Percentiles rank a stretch among this genome's conserved stretches.
Conservation (phyloP, 2,113 vertebrate species). For the Myotis lucifugus region DNA sequence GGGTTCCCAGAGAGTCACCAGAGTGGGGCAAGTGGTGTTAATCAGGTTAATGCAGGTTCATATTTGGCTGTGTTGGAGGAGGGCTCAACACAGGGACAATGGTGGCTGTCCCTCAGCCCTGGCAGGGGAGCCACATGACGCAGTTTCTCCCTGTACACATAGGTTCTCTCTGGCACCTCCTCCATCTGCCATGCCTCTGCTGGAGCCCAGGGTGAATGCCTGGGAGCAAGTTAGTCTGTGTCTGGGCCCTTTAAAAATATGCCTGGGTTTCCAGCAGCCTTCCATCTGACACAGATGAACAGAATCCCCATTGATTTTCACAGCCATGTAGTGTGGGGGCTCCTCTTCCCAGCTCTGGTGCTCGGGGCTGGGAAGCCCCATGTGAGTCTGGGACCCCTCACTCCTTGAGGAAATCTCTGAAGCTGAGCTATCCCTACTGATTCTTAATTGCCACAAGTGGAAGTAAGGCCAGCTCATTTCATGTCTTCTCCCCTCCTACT, state of each 20-base stretch:
- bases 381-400: neutral
- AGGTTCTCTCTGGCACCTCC: neutral
- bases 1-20: neutral
- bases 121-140: neutral
- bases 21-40: neutral
- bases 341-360: neutral
- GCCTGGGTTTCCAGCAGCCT: neutral
- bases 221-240: neutral
- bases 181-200: neutral
- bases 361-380: neutral
- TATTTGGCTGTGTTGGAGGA: neutral
- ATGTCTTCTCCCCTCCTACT: neutral
- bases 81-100: neutral
- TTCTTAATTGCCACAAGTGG: neutral
- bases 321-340: neutral
- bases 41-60: neutral
- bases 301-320: neutral
- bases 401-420: neutral
- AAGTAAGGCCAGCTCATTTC: neutral
- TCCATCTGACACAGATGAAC: neutral
- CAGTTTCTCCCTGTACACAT: neutral
- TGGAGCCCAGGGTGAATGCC: neutral
- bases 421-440: neutral
- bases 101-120: neutral
- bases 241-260: neutral